Percentiles rank a stretch among this genome's conserved stretches.
These are phyloP conservation scores for Epinephelus coioides DNA, from an alignment of 2,797 vertebrate genomes.

Conservation along the genomic window DNA sequence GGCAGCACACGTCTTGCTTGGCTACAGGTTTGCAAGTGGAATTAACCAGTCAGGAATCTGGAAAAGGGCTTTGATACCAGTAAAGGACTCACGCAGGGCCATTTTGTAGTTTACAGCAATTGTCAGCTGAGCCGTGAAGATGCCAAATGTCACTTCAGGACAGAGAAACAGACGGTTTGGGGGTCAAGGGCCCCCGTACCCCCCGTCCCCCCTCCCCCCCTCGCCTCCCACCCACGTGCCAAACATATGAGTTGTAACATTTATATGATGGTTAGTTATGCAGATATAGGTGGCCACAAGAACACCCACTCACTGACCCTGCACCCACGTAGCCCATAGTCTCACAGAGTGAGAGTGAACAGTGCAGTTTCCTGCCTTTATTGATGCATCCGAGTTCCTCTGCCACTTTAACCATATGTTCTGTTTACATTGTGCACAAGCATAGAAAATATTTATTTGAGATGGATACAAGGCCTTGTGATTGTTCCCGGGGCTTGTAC, in stretches of 20 bases:
- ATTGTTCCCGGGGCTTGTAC: slow-evolving; percentile 38
- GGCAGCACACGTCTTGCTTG: slow-evolving; percentile 65
- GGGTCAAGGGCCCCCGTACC: slow-evolving; percentile 1
- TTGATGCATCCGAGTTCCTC: slow-evolving; percentile 27
- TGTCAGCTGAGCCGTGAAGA: slow-evolving; percentile 63
- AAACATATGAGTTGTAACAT: slow-evolving; percentile 33
- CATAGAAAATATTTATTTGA: slow-evolving; percentile 48
- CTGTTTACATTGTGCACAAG: slow-evolving; percentile 18
- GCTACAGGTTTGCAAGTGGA: slow-evolving; percentile 60
- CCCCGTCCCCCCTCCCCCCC: not conserved
- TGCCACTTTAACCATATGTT: slow-evolving; percentile 30
- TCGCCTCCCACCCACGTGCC: slow-evolving; percentile 16
- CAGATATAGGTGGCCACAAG: slow-evolving; percentile 53
- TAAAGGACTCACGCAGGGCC: slow-evolving; percentile 64
- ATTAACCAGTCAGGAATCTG: slow-evolving; percentile 79
- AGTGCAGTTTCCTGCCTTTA: slow-evolving; percentile 15
- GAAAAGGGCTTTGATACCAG: slow-evolving; percentile 65
- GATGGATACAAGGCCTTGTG: slow-evolving; percentile 15
- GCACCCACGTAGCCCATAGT: slow-evolving; percentile 44
- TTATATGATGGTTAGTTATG: slow-evolving; percentile 58
- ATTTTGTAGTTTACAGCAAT: slow-evolving; percentile 69
- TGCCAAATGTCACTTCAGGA: slow-evolving; percentile 75
- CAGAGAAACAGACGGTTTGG: slow-evolving; percentile 54
- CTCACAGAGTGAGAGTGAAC: slow-evolving; percentile 29
- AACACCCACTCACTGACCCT: slow-evolving; percentile 66